phyloP scores from a whole-genome alignment of 2,888 invertebrate genomes.

The Omphaloscelis lunosa region DNA sequence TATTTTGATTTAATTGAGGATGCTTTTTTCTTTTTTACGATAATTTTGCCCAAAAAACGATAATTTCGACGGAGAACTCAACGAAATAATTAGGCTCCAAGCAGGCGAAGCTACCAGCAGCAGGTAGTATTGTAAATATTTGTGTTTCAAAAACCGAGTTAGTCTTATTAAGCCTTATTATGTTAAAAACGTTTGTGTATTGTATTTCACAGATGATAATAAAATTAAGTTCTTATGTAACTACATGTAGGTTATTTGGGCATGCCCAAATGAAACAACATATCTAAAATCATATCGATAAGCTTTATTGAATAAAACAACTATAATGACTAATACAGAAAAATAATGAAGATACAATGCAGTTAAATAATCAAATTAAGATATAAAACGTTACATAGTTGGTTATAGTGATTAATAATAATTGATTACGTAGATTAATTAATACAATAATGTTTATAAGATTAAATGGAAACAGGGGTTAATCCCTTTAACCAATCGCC shows the following conservation, averaged over 20 bases:
- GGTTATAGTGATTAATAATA: background rate
- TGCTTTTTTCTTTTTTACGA: too few species aligned
- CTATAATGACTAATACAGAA: background rate
- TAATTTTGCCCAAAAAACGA: too few species aligned
- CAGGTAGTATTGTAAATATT: too few species aligned
- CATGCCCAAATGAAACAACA: slow-evolving; percentile 10
- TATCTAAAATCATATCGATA: background rate
- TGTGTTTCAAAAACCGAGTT: too few species aligned
- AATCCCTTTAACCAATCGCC: background rate
- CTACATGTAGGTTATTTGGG: background rate
- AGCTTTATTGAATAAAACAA: slow-evolving; percentile 18
- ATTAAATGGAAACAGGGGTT: background rate
- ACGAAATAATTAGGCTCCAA: too few species aligned
- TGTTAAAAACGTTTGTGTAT: too few species aligned
- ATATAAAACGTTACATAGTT: background rate
- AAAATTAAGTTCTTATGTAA: background rate
- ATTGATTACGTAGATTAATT: background rate
- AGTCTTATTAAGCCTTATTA: too few species aligned
- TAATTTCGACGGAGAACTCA: too few species aligned
- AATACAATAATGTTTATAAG: background rate
- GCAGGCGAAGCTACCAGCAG: too few species aligned
- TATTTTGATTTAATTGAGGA: too few species aligned
- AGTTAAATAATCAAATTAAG: background rate
- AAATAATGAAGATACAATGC: slow-evolving; percentile 1
- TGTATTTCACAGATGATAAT: too few species aligned